These are phyloP conservation scores for Apamea epomidion DNA, from an alignment of 2,888 invertebrate species.

Conservation along the genomic window DNA sequence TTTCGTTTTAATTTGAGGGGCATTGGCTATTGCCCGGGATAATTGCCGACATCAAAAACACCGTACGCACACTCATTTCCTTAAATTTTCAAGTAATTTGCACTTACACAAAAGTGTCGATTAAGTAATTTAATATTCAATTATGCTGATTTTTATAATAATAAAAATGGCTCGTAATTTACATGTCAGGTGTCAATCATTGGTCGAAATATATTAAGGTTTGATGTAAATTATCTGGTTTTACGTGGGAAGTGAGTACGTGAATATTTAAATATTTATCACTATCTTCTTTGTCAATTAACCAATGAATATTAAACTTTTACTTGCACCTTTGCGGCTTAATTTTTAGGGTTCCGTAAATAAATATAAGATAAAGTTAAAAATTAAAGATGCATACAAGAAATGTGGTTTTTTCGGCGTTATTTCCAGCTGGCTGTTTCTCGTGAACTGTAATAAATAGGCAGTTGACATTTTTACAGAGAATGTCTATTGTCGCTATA, in stretches of 20 bases:
- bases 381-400: no score
- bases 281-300: slow-evolving; percentile 27
- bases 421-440: no score
- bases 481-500: no score
- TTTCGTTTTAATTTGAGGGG: slow-evolving; percentile 65
- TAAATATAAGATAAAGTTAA: background rate
- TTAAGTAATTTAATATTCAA: slow-evolving; percentile 70
- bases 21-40: slow-evolving; percentile 60
- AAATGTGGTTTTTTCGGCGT: no score
- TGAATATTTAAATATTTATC: slow-evolving; percentile 5
- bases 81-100: slow-evolving; percentile 70
- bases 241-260: slow-evolving; percentile 14
- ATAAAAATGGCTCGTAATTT: slow-evolving; percentile 47
- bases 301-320: slow-evolving; percentile 21
- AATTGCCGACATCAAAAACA: slow-evolving; percentile 67
- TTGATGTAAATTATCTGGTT: slow-evolving; percentile 27
- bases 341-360: background rate
- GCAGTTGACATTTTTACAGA: no score
- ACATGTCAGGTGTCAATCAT: slow-evolving; percentile 55
- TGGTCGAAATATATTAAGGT: slow-evolving; percentile 23
- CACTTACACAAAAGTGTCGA: slow-evolving; percentile 52
- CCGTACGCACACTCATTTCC: slow-evolving; percentile 56
- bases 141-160: slow-evolving; percentile 40
- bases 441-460: no score
- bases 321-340: background rate